Conservation (phyloP, 2,888 invertebrate genomes). For the Erannis defoliaria region DNA sequence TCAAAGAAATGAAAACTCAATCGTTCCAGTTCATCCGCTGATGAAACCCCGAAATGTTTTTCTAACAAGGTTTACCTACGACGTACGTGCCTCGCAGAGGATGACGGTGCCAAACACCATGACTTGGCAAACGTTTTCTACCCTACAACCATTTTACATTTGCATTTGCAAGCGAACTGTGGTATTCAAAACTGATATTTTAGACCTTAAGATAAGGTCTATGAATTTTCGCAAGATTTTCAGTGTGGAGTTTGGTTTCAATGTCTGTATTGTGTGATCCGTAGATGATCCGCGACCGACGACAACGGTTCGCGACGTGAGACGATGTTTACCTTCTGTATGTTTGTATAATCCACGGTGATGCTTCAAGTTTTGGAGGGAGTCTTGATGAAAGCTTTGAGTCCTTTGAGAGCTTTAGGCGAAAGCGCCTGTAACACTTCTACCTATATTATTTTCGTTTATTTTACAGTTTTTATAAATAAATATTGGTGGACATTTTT, state of each 20-base stretch:
- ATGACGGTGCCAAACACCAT: conserved; percentile 38
- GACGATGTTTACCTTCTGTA: conserved; percentile 36
- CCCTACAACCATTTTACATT: conserved; percentile 14
- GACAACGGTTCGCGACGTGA: conserved; percentile 26
- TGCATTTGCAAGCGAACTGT: not conserved
- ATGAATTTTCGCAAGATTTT: not conserved
- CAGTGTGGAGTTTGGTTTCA: not conserved
- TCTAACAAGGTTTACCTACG: conserved; percentile 24
- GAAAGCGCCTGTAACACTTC: not conserved
- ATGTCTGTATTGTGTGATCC: conserved; percentile 27
- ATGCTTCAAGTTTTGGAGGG: not conserved
- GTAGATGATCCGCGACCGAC: conserved; percentile 37
- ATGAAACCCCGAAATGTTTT: conserved; percentile 21
- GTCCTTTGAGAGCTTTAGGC: not conserved
- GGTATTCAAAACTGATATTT: conserved; percentile 5
- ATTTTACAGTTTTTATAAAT: too few species aligned
- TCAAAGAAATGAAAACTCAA: conserved; percentile 6
- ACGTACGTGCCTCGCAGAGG: conserved; percentile 34
- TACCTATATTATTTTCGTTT: too few species aligned
- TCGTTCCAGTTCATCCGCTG: conserved; percentile 6
- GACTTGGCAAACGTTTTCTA: conserved; percentile 36
- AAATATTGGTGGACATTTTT: too few species aligned
- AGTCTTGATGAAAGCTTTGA: conserved; percentile 10
- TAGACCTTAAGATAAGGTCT: conserved; percentile 2
- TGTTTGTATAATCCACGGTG: conserved; percentile 32